phyloP scores from a whole-genome alignment of 2,888 invertebrate genomes.

The Diploptera punctata region DNA sequence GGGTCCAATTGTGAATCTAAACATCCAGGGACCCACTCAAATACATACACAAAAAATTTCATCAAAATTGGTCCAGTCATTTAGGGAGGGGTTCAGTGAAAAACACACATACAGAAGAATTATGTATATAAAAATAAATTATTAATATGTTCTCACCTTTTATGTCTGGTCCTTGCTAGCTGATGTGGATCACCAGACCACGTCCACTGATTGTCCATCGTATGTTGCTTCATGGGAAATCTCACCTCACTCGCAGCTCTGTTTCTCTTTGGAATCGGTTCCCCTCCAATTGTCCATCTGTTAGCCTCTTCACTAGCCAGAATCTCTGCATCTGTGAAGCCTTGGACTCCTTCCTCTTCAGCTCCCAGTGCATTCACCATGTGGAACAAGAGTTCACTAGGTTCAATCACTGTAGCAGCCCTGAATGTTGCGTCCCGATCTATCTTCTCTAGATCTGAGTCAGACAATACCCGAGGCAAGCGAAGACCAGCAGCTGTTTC shows the following conservation, averaged over 20 bases:
- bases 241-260: slow-evolving; percentile 68
- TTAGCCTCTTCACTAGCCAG: slow-evolving; percentile 67
- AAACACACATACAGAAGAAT: too few species aligned
- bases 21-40: too few species aligned
- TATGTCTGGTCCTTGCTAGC: slow-evolving; percentile 51
- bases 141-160: slow-evolving; percentile 30
- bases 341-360: slow-evolving; percentile 57
- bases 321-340: slow-evolving; percentile 77
- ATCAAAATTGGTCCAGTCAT: too few species aligned
- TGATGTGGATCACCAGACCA: slow-evolving; percentile 73
- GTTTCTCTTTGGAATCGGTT: slow-evolving; percentile 56
- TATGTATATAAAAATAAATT: too few species aligned
- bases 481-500: slow-evolving; percentile 48
- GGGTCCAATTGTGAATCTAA: too few species aligned
- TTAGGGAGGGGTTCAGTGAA: too few species aligned
- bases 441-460: slow-evolving; percentile 78
- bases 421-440: slow-evolving; percentile 78
- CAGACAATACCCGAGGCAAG: slow-evolving; percentile 71
- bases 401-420: slow-evolving; percentile 68
- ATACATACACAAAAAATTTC: too few species aligned
- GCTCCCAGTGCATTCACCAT: slow-evolving; percentile 77
- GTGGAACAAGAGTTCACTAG: slow-evolving; percentile 76
- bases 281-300: slow-evolving; percentile 48
- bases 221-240: slow-evolving; percentile 51
- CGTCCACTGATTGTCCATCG: slow-evolving; percentile 60